These are phyloP conservation scores for Megaceryle alcyon DNA, from an alignment of 2,797 vertebrate species.

Conservation along the genomic window DNA sequence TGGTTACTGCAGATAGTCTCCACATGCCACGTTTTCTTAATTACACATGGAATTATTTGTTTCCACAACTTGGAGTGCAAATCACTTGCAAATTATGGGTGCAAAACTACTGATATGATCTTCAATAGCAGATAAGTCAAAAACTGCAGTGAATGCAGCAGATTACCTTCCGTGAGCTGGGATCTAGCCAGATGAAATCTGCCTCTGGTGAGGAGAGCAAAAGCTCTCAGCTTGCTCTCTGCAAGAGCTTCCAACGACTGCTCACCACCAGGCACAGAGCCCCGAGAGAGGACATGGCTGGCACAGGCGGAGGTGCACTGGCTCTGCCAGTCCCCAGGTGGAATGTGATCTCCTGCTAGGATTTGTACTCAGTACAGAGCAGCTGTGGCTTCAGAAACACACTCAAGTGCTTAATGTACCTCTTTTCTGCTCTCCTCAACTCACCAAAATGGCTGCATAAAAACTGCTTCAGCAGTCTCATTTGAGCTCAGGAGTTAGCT, in stretches of 20 bases:
- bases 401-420: not conserved
- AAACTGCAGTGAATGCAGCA: not conserved
- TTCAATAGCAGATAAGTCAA: not conserved
- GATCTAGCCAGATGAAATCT: not conserved
- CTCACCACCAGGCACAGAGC: not conserved
- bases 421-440: not conserved
- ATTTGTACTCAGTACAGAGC: not conserved
- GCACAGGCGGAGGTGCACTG: not conserved
- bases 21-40: not conserved
- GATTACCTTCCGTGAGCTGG: not conserved
- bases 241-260: not conserved
- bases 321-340: not conserved
- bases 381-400: not conserved
- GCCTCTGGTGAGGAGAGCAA: rapidly evolving
- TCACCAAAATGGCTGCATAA: not conserved
- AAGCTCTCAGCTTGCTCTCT: not conserved
- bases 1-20: slow-evolving; percentile 54
- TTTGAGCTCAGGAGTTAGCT: not conserved
- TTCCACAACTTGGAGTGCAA: slow-evolving; percentile 4
- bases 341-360: not conserved
- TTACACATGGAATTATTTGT: not conserved
- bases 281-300: rapidly evolving
- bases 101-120: not conserved
- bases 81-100: not conserved
- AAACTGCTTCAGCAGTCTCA: not conserved